Conservation (phyloP, 2,113 vertebrate genomes). For the Pardalotus punctatus region DNA sequence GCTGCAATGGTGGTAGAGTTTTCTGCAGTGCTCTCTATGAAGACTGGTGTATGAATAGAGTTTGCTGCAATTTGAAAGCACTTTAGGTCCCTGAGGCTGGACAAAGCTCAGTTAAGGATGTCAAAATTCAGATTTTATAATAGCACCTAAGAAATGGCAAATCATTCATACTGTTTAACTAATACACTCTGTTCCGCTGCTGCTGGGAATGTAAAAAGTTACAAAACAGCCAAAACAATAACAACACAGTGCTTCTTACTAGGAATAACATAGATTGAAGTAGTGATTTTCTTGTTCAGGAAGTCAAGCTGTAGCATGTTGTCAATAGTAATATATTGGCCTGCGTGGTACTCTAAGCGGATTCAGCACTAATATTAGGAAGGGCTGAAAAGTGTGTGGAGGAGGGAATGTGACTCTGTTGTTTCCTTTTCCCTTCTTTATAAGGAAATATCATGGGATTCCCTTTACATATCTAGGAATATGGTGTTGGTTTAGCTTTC, state of each 20-base stretch:
- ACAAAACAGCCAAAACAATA: constrained; percentile 39
- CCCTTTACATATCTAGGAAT: neutral
- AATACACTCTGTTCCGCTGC: constrained; percentile 27
- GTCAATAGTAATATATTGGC: constrained; percentile 39
- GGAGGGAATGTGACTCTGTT: neutral
- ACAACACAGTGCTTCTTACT: neutral
- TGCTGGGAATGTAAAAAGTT: constrained; percentile 23
- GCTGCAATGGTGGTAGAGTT: neutral
- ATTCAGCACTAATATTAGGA: neutral
- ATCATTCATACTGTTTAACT: constrained; percentile 31
- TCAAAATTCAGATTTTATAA: constrained; percentile 39
- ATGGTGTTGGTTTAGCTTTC: neutral
- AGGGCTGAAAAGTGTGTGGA: neutral
- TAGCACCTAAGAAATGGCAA: constrained; percentile 1
- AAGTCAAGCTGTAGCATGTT: constrained; percentile 15
- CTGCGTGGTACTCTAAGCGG: neutral
- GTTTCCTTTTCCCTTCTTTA: neutral
- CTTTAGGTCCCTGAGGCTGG: neutral
- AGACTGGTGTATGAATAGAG: neutral
- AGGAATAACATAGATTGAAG: constrained; percentile 49
- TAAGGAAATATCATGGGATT: neutral
- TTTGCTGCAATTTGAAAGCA: neutral
- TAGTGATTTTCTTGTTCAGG: constrained; percentile 51
- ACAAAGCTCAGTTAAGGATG: neutral
- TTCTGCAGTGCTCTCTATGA: neutral